phyloP scores from a whole-genome alignment of 1,140 invertebrate species.

The Bombus superbus region DNA sequence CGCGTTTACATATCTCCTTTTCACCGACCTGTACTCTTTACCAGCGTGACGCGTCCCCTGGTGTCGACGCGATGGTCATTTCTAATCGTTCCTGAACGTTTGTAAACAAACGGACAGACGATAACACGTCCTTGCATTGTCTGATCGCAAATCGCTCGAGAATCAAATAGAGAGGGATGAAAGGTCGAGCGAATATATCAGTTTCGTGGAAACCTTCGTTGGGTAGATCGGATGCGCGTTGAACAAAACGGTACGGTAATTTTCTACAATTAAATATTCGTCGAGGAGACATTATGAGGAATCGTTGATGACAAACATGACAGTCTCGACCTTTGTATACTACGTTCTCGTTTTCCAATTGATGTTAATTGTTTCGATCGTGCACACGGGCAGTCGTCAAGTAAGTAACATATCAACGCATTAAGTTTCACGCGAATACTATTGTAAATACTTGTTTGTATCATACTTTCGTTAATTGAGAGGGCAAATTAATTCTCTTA shows the following conservation, averaged over 20 bases:
- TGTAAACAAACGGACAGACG: conserved; percentile 20
- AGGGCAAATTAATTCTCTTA: neutral
- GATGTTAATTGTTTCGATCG: neutral
- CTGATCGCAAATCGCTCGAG: too few species aligned
- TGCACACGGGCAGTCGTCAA: neutral
- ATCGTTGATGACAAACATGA: conserved; percentile 40
- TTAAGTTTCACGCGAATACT: neutral
- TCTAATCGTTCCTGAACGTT: too few species aligned
- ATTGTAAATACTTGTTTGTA: neutral
- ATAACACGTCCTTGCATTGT: neutral
- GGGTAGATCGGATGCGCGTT: neutral
- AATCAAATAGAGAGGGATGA: neutral
- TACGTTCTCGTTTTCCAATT: conserved; percentile 5
- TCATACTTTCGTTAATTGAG: too few species aligned
- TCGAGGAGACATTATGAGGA: conserved; percentile 5
- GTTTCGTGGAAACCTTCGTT: neutral
- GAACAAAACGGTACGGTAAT: neutral
- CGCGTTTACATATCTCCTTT: neutral
- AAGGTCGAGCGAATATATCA: neutral
- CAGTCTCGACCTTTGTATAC: conserved; percentile 9
- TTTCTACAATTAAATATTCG: neutral
- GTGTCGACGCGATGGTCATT: neutral
- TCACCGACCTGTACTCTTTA: neutral
- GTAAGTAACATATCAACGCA: conserved; percentile 35
- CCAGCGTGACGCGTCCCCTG: neutral